Evolutionary conservation across 2,797 vertebrate species (phyloP), one percentile per base, ranked within the genome.

Genomic region (Cygnus olor): DNA sequence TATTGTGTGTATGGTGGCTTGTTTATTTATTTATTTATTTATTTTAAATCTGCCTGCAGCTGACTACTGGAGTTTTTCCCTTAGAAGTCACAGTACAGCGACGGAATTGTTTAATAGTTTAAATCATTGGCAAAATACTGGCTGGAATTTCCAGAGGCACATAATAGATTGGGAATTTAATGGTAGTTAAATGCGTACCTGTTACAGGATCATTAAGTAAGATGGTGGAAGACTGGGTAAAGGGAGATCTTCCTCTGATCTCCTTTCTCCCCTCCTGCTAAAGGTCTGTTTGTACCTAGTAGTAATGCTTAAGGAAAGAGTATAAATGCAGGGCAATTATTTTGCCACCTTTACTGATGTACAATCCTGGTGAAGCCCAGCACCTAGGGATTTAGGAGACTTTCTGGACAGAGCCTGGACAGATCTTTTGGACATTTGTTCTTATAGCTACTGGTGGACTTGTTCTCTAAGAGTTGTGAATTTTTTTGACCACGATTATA

Each of bases 381-480:
- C 21, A 28, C 17, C 25, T 56, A 14, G 6, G 38, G 13, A 6
- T 28, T 72, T 42, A 45, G 60, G 30, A 51, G 32, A 9, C 54
- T 54, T 72, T 40, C 42, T 76, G 54, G 22, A 12, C 32, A 70
- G 85, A 92, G 12, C 4, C 6, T 36, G 36, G 36, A 36, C 36
- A 36, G 13, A 14, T 3, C 9, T 40, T 30, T 44, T 42, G 42
- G 70, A 30, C 9, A 0, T 51, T 51, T 11, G 10, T 79, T 89
- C 28, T 64, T 32, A 8, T 0, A 51, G 45, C 38, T 84, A 0
- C 32, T 42, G 38, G 2, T 85, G 54, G 68, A 40, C 44, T 90
- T 5, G 1, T 56, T 84, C 9, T 90, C n/a, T 38, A 27, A 0
- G 2, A 42, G 36, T 60, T 49, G 8, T 69, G 30, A 49, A 1